phyloP scores from a whole-genome alignment of 2,113 vertebrate genomes.

The Entelurus aequoreus region DNA sequence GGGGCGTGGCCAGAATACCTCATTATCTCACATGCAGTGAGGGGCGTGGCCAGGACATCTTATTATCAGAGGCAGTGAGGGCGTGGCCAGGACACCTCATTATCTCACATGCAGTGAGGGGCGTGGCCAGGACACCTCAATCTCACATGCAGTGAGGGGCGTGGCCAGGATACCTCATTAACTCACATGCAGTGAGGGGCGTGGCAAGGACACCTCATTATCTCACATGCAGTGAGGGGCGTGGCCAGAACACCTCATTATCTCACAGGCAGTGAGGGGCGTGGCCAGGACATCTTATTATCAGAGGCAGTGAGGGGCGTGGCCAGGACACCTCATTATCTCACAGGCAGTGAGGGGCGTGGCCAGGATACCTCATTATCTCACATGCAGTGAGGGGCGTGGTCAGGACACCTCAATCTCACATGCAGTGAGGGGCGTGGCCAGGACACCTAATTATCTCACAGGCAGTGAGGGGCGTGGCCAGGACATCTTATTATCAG shows the following conservation, averaged over 20 bases:
- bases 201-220: not conserved
- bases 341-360: too few species aligned
- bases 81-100: constrained; percentile 2
- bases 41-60: too few species aligned
- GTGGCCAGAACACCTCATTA: constrained; percentile 40
- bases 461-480: not conserved
- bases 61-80: too few species aligned
- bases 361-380: constrained; percentile 2
- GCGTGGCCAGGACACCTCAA: constrained; percentile 33
- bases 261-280: not conserved
- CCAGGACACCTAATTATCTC: not conserved
- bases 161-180: not conserved
- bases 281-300: not conserved
- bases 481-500: not conserved
- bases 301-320: not conserved
- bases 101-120: constrained; percentile 3
- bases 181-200: not conserved
- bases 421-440: too few species aligned
- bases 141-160: not conserved
- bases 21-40: not conserved
- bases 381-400: constrained; percentile 7
- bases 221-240: constrained; percentile 6
- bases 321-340: too few species aligned
- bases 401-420: constrained; percentile 38
- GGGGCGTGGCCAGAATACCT: too few species aligned